Base-by-base conservation (phyloP, 2,888 invertebrate genomes). In the Acanthopleura granulata region DNA sequence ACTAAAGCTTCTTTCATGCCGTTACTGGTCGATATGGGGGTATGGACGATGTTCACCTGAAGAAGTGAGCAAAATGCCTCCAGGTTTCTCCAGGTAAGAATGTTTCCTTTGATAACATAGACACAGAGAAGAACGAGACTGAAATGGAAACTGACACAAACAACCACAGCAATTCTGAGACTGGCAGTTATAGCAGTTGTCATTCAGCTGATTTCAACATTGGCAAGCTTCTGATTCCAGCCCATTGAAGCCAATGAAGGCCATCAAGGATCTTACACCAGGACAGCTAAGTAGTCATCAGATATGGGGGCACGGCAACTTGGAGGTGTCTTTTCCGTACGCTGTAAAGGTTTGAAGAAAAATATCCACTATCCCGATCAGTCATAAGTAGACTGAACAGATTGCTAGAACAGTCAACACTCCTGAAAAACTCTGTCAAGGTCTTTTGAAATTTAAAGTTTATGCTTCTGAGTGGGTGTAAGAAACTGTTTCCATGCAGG, bases 1-100 rank as follows among this genome's bases (percentile, higher is more conserved):
- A 30, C 14, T 9, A 18, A 69, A 4, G 30, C 15, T 25, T 69
- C 27, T 4, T 69, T 69, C 30, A 69, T 69, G 69, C 1, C 3
- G 27, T 9, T 69, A 9, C 25, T 69, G 69, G 9, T 6, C 9
- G 69, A 69, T 25, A 69, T 30, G 30, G 1, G 69, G 69, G 9
- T 4, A 29, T 69, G 69, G 69, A 69, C 14, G 69, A 3, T 22
- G 69, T 14, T 18, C 30, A 18, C 25, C 25, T 18, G 16, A 69
- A 30, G 12, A 69, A 69, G 25, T 18, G 69, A 30, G 69, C 69
- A 1, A 69, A 3, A 29, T 25, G 27, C 3, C 69, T 69, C 25
- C 69, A 69, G 9, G 69, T 69, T 3, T 25, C 69, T 1, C 69
- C 69, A 69, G 15, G 69, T 9, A 69, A 69, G 27, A 69, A 18